These are phyloP conservation scores for Lacerta viridis DNA, from an alignment of 2,797 vertebrate genomes.

Conservation along the genomic window DNA sequence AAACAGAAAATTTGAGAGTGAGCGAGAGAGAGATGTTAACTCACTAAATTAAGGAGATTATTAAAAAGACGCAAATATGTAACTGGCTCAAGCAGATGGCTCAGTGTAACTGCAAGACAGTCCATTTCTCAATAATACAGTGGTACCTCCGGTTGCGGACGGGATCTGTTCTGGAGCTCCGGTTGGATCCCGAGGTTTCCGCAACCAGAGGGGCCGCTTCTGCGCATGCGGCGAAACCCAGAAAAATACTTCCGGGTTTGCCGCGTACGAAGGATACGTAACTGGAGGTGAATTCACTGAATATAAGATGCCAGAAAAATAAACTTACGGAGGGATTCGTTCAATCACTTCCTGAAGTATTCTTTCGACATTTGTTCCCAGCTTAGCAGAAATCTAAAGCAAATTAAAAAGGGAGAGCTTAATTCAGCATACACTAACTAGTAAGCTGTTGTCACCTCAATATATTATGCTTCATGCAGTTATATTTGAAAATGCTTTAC, in stretches of 20 bases:
- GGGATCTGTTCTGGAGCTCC: too few species aligned
- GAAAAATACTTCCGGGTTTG: too few species aligned
- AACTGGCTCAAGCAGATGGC: background rate
- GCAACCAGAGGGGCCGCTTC: too few species aligned
- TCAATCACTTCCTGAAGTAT: constrained; percentile 90
- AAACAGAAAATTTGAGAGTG: too few species aligned
- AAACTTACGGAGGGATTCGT: constrained; percentile 92
- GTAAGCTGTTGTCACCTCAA: background rate
- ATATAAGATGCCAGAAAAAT: background rate
- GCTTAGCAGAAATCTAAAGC: constrained; percentile 94
- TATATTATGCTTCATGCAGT: background rate
- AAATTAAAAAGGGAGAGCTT: constrained; percentile 10
- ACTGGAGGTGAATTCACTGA: too few species aligned
- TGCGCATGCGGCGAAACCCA: rapidly evolving
- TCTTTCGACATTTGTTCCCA: constrained; percentile 91
- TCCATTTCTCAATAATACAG: background rate
- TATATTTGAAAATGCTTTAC: background rate
- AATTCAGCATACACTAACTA: background rate
- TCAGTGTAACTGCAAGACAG: background rate
- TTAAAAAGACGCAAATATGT: background rate
- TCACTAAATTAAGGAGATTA: background rate
- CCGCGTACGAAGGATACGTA: too few species aligned
- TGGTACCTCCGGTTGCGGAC: too few species aligned
- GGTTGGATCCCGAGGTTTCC: too few species aligned
- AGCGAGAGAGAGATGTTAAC: background rate